Evolutionary conservation across 2,888 invertebrate genomes (phyloP), one percentile per base, ranked within the genome.

Genomic region (Mythimna ferrago): DNA sequence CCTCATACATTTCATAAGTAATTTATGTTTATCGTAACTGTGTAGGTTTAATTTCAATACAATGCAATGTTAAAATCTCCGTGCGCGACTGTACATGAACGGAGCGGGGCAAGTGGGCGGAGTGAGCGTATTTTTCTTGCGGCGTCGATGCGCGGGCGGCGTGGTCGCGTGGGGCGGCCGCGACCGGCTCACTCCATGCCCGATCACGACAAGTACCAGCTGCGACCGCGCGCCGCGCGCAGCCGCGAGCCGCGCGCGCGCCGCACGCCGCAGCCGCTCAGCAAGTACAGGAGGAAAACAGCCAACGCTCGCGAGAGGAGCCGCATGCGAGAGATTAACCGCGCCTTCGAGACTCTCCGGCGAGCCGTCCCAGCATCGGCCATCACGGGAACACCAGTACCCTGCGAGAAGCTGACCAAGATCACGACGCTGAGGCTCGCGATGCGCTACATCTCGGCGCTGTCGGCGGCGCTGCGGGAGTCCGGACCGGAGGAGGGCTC

Each of bases 301-400:
- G 99, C 99, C 19, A 99, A 99, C 94, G 98, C 98, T 0, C 94
- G 99, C 48, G 99, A 99, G 89, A 94, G 99, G 51, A 98, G 97
- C 83, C 97, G 99, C 71, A 99, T 99, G 99, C 96, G 98, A 65
- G 99, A 99, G 92, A 99, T 99, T 86, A 99, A 99, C 94, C 97
- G 97, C 76, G 99, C 99, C 1, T 99, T 99, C 93, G 99, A 99
- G 90, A 97, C 97, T 2, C 96, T 99, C 11, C 96, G 98, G 38
- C 96, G 97, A 21, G 98, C 98, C 38, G 98, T 99, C 16, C 99
- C 99, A 10, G 95, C 96, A 0, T 91, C 97, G 19, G 96, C 96
- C 76, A 94, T 95, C 86, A 96, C 97, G 9, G 96, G 97, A 66
- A 90, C 93, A 0, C 94, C 95, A 0, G 92, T 95, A 3, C 94